phyloP scores from a whole-genome alignment of 2,888 invertebrate genomes.

The Temnothorax rugatulus region DNA sequence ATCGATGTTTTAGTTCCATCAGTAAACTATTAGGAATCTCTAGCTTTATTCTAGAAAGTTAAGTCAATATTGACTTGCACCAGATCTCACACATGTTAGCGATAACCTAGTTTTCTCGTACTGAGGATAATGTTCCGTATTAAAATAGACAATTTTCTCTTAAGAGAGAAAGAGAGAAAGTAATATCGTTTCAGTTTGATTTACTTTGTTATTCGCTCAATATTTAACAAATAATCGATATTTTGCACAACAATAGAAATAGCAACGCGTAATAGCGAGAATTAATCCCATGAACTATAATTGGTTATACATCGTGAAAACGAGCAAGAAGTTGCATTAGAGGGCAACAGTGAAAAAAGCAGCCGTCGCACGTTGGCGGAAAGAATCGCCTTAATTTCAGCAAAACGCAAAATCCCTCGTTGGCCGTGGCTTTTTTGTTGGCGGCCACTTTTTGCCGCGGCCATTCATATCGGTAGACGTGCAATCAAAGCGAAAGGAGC shows the following conservation, averaged over 20 bases:
- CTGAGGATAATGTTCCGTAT: slow-evolving; percentile 24
- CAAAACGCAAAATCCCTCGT: slow-evolving; percentile 40
- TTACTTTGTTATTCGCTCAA: slow-evolving; percentile 1
- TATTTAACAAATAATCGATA: slow-evolving; percentile 6
- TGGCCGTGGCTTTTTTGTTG: slow-evolving; percentile 40
- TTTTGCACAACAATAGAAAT: slow-evolving; percentile 24
- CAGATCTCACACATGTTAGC: slow-evolving; percentile 46
- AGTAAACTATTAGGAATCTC: slow-evolving; percentile 17
- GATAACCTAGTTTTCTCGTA: slow-evolving; percentile 63
- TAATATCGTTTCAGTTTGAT: neutral
- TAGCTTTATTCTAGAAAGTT: slow-evolving; percentile 44
- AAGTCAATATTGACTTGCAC: slow-evolving; percentile 63
- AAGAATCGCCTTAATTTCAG: slow-evolving; percentile 51
- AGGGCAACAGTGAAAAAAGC: slow-evolving; percentile 2
- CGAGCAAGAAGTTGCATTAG: slow-evolving; percentile 9
- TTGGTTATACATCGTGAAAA: slow-evolving; percentile 13
- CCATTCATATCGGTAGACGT: slow-evolving; percentile 51
- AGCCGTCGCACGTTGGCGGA: slow-evolving; percentile 1
- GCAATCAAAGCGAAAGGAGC: slow-evolving; percentile 49
- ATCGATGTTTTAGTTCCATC: neutral
- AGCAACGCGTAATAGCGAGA: neutral
- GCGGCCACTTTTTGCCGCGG: slow-evolving; percentile 30
- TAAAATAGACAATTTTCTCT: slow-evolving; percentile 8
- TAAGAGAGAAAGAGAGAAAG: neutral
- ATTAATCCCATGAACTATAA: slow-evolving; percentile 5